These are phyloP conservation scores for Alcedo atthis DNA, from an alignment of 2,797 vertebrate species.

Conservation along the genomic window DNA sequence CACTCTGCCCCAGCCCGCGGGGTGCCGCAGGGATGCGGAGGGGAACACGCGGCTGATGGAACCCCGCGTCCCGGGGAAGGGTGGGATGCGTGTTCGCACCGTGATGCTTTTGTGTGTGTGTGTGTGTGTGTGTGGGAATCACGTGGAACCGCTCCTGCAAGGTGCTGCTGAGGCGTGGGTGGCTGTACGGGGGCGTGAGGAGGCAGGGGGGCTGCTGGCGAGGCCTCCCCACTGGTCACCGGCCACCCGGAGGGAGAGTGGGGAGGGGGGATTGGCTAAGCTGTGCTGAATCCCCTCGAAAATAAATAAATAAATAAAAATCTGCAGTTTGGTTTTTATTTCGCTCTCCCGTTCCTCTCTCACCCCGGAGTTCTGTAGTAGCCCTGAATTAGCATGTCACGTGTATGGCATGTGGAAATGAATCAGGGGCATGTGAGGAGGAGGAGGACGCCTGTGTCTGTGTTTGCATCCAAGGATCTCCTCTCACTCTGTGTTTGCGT, in stretches of 20 bases:
- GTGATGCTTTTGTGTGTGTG: background rate
- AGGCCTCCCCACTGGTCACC: background rate
- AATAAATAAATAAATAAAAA: background rate
- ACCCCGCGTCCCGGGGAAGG: background rate
- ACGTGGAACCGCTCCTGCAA: background rate
- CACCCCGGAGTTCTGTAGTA: constrained; percentile 74
- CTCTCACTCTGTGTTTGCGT: constrained; percentile 79
- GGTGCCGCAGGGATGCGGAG: constrained; percentile 7
- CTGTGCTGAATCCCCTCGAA: background rate
- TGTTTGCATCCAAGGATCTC: constrained; percentile 82
- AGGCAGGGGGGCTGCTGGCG: background rate
- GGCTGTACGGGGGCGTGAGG: background rate
- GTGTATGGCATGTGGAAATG: constrained; percentile 77
- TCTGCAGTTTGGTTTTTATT: constrained; percentile 43
- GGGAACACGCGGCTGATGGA: background rate
- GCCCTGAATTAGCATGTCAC: constrained; percentile 77
- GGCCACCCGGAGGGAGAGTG: background rate
- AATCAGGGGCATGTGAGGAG: constrained; percentile 76
- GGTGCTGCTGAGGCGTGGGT: constrained; percentile 18
- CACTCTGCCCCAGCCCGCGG: background rate
- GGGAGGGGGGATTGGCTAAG: background rate
- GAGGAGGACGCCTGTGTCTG: constrained; percentile 71
- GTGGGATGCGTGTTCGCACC: background rate
- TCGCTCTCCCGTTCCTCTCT: constrained; percentile 32
- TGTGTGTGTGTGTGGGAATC: background rate